phyloP scores from a whole-genome alignment of 1,140 invertebrate genomes.

The Papilio dardanus region DNA sequence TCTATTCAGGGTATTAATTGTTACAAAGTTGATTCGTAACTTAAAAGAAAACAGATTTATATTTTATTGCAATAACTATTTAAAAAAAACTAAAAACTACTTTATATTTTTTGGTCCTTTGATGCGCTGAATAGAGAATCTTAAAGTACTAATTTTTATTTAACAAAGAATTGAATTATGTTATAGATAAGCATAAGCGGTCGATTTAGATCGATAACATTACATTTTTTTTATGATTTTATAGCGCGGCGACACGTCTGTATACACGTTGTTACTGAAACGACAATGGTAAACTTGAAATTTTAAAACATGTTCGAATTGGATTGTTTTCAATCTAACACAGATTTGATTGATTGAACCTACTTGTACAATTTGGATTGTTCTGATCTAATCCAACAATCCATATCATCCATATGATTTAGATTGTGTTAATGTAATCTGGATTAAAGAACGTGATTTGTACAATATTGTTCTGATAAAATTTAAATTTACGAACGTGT shows the following conservation, averaged over 20 bases:
- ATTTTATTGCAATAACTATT: background rate
- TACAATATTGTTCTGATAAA: slow-evolving; percentile 39
- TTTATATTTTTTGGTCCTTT: background rate
- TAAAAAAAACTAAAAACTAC: slow-evolving; percentile 5
- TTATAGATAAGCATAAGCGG: slow-evolving; percentile 43
- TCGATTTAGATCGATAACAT: slow-evolving; percentile 36
- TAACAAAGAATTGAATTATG: slow-evolving; percentile 40
- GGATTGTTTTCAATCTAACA: background rate
- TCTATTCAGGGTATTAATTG: slow-evolving; percentile 37
- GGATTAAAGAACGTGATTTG: too few species aligned
- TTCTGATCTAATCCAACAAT: too few species aligned
- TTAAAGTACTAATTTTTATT: background rate
- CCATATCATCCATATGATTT: too few species aligned
- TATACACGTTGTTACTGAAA: slow-evolving; percentile 67
- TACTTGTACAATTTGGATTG: background rate
- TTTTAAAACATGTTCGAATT: background rate
- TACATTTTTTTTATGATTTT: slow-evolving; percentile 25
- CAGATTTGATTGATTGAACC: too few species aligned
- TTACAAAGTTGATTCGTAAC: slow-evolving; percentile 36
- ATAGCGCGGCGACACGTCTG: slow-evolving; percentile 69
- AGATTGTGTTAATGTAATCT: too few species aligned
- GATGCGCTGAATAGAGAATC: slow-evolving; percentile 30
- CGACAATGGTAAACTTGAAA: background rate
- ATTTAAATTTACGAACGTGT: background rate
- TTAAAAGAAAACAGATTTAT: slow-evolving; percentile 27